A percentile compares a stretch with the other conserved stretches of the same genome.
phyloP scores from a whole-genome alignment of 2,888 invertebrate genomes.

The Lasioglossum leucozonium region DNA sequence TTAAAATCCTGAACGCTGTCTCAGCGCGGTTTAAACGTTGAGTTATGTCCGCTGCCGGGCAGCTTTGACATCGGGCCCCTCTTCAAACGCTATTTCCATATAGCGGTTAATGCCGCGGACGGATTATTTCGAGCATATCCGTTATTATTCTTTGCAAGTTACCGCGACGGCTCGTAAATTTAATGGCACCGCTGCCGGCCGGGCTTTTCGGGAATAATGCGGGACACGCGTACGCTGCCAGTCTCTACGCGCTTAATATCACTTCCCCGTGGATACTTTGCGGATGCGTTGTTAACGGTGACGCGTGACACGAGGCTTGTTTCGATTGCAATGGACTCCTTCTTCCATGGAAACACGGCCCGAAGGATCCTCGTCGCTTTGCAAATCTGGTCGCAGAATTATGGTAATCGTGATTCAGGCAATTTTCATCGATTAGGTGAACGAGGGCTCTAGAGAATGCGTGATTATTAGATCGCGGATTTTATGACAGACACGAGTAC shows the following conservation, averaged over 20 bases:
- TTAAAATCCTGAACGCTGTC: conserved; percentile 30
- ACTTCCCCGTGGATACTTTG: conserved; percentile 22
- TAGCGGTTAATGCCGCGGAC: conserved; percentile 46
- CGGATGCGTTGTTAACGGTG: conserved; percentile 12
- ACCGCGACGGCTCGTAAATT: conserved; percentile 63
- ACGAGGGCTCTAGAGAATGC: too few species aligned
- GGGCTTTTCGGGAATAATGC: conserved; percentile 40
- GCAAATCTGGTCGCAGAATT: neutral
- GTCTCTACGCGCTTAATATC: conserved; percentile 38
- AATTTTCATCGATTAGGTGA: neutral
- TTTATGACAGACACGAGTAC: too few species aligned
- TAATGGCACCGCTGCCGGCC: conserved; percentile 32
- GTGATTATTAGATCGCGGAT: too few species aligned
- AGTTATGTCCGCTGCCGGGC: conserved; percentile 46
- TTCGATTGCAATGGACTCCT: neutral
- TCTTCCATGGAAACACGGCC: too few species aligned
- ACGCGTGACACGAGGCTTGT: conserved; percentile 9
- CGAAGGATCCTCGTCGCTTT: too few species aligned
- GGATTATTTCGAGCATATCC: conserved; percentile 62
- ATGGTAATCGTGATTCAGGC: neutral
- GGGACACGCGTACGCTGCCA: conserved; percentile 35
- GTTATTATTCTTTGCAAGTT: conserved; percentile 62
- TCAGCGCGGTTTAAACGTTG: conserved; percentile 45
- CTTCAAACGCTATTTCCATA: conserved; percentile 63
- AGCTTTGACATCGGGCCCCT: conserved; percentile 58